Evolutionary conservation across 37 sponge, comb jelly and placozoan species (phyloP), one percentile per base, ranked within the genome.

Genomic region (Halichondria panicea): DNA sequence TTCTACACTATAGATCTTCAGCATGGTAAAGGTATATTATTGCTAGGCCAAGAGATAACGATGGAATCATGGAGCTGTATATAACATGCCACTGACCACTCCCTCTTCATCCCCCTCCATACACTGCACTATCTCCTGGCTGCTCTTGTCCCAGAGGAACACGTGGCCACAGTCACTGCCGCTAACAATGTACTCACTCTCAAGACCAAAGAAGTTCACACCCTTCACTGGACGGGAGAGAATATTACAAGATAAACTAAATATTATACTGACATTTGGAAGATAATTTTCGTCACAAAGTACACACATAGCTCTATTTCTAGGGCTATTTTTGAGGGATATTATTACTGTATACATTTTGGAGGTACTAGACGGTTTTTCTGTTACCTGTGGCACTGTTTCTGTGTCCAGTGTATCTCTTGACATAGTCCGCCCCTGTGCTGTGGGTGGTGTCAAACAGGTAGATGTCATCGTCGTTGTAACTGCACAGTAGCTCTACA

Each of bases 111-210:
- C 97, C 25, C 92, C 97, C 24, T 80, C 66, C 65, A 94, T 60
- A 33, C 70, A 88, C 61, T 97, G 97, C 12, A 94, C 94, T 0
- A 97, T 72, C 43, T 97, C 63, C 79, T 91, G 77, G 27, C 75
- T 79, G 0, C 75, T 46, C 71, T 84, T 97, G 84, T 97, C 92
- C 97, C 97, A 97, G 42, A 97, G 66, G 53, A 94, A 97, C 35
- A 97, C 85, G 50, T 97, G 89, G 44, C 97, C 97, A 70, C 97
- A 97, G 83, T 97, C 97, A 79, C 95, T 94, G 7, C 97, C 97
- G 75, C 95, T 94, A 36, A 94, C 92, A 33, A 97, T 83, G 53
- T 86, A 97, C 75, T 97, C 97, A 71, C 89, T 88, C 27, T 68
- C 36, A 31, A 86, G 87, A 0, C 97, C 97, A 82, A 74, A 97